Percentiles rank a stretch among this genome's conserved stretches.
These are phyloP conservation scores for Neotoxoptera formosana DNA, from an alignment of 1,140 invertebrate species.

Conservation along the genomic window DNA sequence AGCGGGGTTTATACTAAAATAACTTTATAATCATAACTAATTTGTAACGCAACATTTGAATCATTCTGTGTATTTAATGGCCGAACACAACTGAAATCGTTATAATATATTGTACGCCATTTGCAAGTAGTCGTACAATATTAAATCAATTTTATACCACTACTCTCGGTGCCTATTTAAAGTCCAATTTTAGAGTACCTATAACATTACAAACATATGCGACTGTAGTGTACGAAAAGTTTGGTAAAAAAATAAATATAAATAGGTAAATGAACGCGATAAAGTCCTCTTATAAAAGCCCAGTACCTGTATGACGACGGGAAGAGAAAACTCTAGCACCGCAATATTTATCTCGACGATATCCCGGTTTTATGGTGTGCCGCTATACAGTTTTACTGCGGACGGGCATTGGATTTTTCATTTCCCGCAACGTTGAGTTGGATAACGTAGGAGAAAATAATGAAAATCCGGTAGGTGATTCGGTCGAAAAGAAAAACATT, in stretches of 20 bases:
- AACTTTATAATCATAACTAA: too few relatives aligned
- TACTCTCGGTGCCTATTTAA: too few relatives aligned
- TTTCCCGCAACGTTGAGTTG: background rate
- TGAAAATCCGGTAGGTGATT: background rate
- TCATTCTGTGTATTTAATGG: too few relatives aligned
- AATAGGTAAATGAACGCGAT: background rate
- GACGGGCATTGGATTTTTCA: slow-evolving; percentile 15
- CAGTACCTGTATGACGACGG: background rate
- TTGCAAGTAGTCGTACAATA: too few relatives aligned
- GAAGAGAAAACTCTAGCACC: background rate
- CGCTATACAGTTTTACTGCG: background rate
- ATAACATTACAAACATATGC: too few relatives aligned
- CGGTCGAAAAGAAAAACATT: slow-evolving; percentile 13
- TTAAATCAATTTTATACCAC: too few relatives aligned
- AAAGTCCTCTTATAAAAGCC: background rate
- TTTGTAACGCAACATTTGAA: too few relatives aligned
- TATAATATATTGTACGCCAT: too few relatives aligned
- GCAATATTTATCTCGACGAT: background rate
- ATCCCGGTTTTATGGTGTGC: background rate
- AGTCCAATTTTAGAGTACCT: too few relatives aligned
- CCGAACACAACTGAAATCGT: too few relatives aligned
- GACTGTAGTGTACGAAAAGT: background rate
- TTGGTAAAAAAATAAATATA: background rate
- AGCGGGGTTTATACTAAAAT: too few relatives aligned
- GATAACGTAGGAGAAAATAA: background rate